A percentile compares a stretch with the other conserved stretches of the same genome.
Conservation (phyloP, 2,888 invertebrate genomes). For the Cataglyphis livida region DNA sequence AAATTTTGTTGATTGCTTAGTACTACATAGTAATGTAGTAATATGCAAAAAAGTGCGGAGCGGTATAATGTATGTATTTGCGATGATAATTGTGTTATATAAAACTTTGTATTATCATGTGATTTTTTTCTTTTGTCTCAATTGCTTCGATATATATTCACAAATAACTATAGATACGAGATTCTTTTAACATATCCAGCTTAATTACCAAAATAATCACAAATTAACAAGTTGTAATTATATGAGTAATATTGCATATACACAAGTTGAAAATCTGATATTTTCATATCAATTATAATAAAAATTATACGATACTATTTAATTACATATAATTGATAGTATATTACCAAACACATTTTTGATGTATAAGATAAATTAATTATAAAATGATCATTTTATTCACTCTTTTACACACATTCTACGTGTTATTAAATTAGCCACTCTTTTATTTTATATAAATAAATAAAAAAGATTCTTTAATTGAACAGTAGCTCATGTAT, state of each 20-base stretch:
- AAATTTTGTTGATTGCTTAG: background rate
- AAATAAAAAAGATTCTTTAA: constrained; percentile 52
- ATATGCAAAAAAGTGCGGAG: constrained; percentile 17
- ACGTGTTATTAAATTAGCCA: background rate
- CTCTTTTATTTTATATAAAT: constrained; percentile 31
- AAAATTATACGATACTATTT: background rate
- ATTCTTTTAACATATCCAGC: background rate
- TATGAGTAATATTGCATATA: background rate
- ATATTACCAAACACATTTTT: background rate
- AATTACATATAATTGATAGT: background rate
- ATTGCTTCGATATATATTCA: constrained; percentile 26
- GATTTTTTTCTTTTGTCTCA: constrained; percentile 22
- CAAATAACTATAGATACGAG: constrained; percentile 1
- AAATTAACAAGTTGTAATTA: background rate
- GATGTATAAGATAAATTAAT: background rate
- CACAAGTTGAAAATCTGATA: background rate
- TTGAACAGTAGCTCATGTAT: constrained; percentile 83
- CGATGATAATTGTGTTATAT: constrained; percentile 49
- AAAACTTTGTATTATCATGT: constrained; percentile 45
- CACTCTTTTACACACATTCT: background rate
- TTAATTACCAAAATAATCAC: background rate
- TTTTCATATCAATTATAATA: background rate
- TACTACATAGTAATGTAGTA: background rate
- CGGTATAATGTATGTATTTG: constrained; percentile 10
- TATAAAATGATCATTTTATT: background rate